A percentile compares a stretch with the other conserved stretches of the same genome.
phyloP scores from a whole-genome alignment of 2,888 invertebrate species.

The Pelosia muscerda region DNA sequence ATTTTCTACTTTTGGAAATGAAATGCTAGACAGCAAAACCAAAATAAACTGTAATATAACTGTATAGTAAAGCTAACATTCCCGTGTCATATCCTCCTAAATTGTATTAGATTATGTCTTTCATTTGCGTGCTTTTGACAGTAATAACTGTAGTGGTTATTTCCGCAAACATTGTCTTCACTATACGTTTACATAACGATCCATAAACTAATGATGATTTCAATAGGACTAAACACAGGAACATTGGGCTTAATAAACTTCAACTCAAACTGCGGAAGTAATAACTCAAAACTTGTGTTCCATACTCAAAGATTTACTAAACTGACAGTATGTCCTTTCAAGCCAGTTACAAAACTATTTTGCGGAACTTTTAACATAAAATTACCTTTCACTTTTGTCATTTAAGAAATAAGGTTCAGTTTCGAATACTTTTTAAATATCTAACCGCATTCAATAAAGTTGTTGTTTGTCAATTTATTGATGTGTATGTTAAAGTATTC shows the following conservation, averaged over 20 bases:
- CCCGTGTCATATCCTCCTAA: too few relatives aligned
- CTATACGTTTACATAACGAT: background rate
- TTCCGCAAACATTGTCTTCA: too few relatives aligned
- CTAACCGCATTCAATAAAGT: slow-evolving; percentile 14
- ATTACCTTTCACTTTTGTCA: background rate
- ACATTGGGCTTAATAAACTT: slow-evolving; percentile 30
- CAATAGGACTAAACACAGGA: slow-evolving; percentile 30
- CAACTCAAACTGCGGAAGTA: slow-evolving; percentile 33
- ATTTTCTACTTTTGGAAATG: too few relatives aligned
- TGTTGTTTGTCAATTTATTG: slow-evolving; percentile 47
- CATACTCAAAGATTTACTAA: slow-evolving; percentile 26
- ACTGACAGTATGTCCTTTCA: slow-evolving; percentile 36
- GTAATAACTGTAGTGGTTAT: too few relatives aligned
- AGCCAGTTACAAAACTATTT: slow-evolving; percentile 20
- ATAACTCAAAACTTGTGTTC: slow-evolving; percentile 36
- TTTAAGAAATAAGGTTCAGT: background rate
- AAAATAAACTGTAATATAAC: too few relatives aligned
- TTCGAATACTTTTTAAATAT: background rate
- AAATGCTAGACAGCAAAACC: too few relatives aligned
- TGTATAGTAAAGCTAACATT: too few relatives aligned
- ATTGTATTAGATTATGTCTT: too few relatives aligned
- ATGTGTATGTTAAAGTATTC: slow-evolving; percentile 38
- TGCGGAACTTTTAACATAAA: background rate
- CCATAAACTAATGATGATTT: slow-evolving; percentile 25
- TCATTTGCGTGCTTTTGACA: too few relatives aligned